These are phyloP conservation scores for Botia kubotai DNA, from an alignment of 2,797 vertebrate genomes.

Conservation along the genomic window DNA sequence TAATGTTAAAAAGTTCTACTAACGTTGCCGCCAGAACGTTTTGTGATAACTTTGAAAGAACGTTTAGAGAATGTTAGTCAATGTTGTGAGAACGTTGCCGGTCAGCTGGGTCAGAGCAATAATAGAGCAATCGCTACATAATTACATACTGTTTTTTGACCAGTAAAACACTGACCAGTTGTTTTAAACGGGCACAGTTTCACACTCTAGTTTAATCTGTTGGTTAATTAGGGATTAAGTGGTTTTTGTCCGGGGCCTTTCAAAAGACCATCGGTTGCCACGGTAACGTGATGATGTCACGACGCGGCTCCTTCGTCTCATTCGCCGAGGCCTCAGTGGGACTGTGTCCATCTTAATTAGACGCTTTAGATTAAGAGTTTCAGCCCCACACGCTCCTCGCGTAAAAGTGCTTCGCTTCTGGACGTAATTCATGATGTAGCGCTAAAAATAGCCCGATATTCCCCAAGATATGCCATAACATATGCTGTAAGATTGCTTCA, in stretches of 20 bases:
- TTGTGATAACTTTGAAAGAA: too few species aligned
- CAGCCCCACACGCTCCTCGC: neutral
- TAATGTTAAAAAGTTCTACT: too few species aligned
- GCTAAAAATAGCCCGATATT: slow-evolving; percentile 25
- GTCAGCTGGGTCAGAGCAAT: too few species aligned
- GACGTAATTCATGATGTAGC: neutral
- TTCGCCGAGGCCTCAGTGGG: slow-evolving; percentile 21
- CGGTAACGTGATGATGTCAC: slow-evolving; percentile 34
- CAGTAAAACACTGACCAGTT: slow-evolving; percentile 18
- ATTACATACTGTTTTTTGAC: neutral
- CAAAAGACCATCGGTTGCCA: slow-evolving; percentile 40
- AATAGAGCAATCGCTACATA: too few species aligned
- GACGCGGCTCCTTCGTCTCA: slow-evolving; percentile 26
- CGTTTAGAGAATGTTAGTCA: too few species aligned
- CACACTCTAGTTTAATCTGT: slow-evolving; percentile 30
- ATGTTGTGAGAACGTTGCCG: too few species aligned
- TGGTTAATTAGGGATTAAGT: slow-evolving; percentile 35
- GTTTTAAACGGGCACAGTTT: slow-evolving; percentile 7
- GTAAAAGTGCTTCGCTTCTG: neutral
- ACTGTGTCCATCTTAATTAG: slow-evolving; percentile 47
- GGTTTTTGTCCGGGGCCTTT: neutral
- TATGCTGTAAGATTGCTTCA: neutral
- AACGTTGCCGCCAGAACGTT: too few species aligned
- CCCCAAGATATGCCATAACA: neutral
- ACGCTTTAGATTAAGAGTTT: neutral